These are phyloP conservation scores for Protonibea diacanthus DNA, from an alignment of 2,797 vertebrate species.

Conservation along the genomic window DNA sequence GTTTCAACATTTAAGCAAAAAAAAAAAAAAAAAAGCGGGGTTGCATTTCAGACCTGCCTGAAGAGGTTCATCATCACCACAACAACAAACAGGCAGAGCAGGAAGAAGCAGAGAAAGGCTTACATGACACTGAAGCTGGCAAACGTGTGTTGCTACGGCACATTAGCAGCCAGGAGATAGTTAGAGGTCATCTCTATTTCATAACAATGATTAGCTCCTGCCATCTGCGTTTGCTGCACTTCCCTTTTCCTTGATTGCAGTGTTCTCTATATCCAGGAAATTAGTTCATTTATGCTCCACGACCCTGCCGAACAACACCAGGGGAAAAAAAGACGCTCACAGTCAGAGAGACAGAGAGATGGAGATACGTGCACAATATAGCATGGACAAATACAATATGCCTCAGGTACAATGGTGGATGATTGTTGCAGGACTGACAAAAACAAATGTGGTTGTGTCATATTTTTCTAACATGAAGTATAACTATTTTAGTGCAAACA, in stretches of 20 bases:
- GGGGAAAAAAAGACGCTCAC: conserved; percentile 43
- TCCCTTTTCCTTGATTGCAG: conserved; percentile 86
- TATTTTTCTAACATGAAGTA: conserved; percentile 20
- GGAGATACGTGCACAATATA: conserved; percentile 48
- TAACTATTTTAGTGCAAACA: background rate
- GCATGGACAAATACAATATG: conserved; percentile 34
- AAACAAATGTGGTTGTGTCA: conserved; percentile 31
- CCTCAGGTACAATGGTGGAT: conserved; percentile 47
- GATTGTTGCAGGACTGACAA: conserved; percentile 50
- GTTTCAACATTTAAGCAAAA: conserved; percentile 66
- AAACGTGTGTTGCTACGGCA: conserved; percentile 44
- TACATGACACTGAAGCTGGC: conserved; percentile 39
- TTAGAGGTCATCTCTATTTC: conserved; percentile 90
- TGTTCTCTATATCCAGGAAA: conserved; percentile 86
- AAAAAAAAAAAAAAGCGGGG: conserved; percentile 27
- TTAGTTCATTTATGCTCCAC: conserved; percentile 86
- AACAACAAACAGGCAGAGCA: conserved; percentile 61
- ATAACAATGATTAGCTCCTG: conserved; percentile 89
- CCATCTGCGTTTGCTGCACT: conserved; percentile 85
- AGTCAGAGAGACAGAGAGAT: conserved; percentile 51
- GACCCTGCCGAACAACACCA: conserved; percentile 70
- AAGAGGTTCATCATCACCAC: conserved; percentile 63
- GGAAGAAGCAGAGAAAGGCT: conserved; percentile 11
- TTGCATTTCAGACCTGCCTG: conserved; percentile 69
- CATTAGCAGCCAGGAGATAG: conserved; percentile 81